Base-by-base conservation (phyloP, 2,797 vertebrate genomes). In the Mycteria americana region DNA sequence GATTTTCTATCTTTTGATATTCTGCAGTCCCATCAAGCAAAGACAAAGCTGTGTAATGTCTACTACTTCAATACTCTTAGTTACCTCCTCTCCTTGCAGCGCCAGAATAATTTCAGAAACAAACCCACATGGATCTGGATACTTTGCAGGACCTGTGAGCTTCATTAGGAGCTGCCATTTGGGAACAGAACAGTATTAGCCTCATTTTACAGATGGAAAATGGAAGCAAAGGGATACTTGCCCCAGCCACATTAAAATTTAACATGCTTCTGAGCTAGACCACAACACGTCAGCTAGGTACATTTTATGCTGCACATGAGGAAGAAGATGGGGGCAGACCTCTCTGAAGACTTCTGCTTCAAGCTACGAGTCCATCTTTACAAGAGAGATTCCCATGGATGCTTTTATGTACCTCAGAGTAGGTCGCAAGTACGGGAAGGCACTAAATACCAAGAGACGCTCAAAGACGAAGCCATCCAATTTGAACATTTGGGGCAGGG, bases 361-460 rank as follows among this genome's bases (percentile, higher is more conserved):
- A 41, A 18, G 39, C 51, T 54, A 6, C 0, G 3, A 27, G 18
- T 21, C 78, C 62, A 35, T 5, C 56, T 27, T 31, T 11, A 35
- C 8, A 2, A 2, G 9, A 25, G 27, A 56, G 11, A 9, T 11
- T 31, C 65, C 81, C 25, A 9, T 0, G 3, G 30, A 31, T 45
- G 41, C 28, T 64, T 51, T 65, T 4, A 3, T 2, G 7, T 11
- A 7, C 13, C n/a, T 28, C 11, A 46, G 15, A 13, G 35, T 11
- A 41, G 45, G 72, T n/a, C 51, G 51, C 35, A 13, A 18, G 9
- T 2, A 9, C 3, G 21, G 35, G 12, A 56, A 39, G 39, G 65
- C 46, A 65, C 30, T 9, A 48, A 84, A 83, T 4, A n/a, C 54
- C 28, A 8, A 1, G 39, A 72, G 41, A 16, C 43, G 11, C 54